Evolutionary conservation across 1,140 invertebrate species (phyloP).

Genomic region (Pseudomyrmex cubaensis): DNA sequence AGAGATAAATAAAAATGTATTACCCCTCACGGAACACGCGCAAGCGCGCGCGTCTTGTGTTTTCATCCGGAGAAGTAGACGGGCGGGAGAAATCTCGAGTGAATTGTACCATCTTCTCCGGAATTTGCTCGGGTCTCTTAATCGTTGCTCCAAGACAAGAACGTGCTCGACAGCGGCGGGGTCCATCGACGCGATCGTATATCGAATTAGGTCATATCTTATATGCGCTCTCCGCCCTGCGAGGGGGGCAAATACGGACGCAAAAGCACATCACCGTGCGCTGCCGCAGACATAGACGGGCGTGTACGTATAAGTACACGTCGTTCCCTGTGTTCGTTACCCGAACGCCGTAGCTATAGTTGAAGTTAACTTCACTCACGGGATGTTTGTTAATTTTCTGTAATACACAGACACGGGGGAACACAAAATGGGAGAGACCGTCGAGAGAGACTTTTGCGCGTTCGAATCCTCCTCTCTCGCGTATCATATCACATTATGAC

Average conservation of each 20-base stretch:
- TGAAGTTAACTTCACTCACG: constrained; percentile 35
- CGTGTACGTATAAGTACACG: background rate
- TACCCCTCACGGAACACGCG: background rate
- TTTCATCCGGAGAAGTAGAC: background rate
- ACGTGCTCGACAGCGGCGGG: constrained; percentile 16
- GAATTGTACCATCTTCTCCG: constrained; percentile 7
- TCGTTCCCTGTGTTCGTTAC: constrained; percentile 3
- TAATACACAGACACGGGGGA: constrained; percentile 6
- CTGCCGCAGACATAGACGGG: background rate
- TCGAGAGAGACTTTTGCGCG: background rate
- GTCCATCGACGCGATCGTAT: constrained; percentile 57
- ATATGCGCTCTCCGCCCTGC: background rate
- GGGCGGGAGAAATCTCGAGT: background rate
- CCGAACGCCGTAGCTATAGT: background rate
- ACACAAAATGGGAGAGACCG: constrained; percentile 9
- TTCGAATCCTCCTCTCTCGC: background rate
- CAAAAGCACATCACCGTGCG: constrained; percentile 20
- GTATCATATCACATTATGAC: background rate
- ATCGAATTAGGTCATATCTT: constrained; percentile 60
- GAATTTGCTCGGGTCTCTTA: constrained; percentile 59
- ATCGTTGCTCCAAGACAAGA: constrained; percentile 58
- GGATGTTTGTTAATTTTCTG: constrained; percentile 54
- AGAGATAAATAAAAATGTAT: background rate
- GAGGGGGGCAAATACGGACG: background rate
- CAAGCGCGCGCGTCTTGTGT: background rate